Conservation (phyloP, 1,140 invertebrate genomes). For the Maniola jurtina region DNA sequence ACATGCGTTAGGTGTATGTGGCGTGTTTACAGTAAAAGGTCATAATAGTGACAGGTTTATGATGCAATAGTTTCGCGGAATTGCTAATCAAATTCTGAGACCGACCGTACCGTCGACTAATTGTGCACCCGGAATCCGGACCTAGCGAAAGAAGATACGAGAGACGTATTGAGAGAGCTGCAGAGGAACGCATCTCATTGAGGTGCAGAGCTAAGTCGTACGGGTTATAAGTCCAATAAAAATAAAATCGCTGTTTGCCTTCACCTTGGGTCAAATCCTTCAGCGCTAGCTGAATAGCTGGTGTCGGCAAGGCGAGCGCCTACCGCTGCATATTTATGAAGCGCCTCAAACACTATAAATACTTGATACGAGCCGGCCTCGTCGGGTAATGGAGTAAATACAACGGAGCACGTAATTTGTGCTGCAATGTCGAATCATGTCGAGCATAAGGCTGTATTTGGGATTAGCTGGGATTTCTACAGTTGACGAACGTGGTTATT, state of each 20-base stretch:
- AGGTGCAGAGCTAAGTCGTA: neutral
- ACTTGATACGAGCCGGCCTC: constrained; percentile 73
- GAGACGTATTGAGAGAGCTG: too few relatives aligned
- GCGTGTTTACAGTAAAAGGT: too few relatives aligned
- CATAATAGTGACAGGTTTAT: too few relatives aligned
- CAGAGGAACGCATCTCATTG: too few relatives aligned
- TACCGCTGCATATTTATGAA: constrained; percentile 78
- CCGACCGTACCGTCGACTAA: too few relatives aligned
- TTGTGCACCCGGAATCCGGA: too few relatives aligned
- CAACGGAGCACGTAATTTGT: constrained; percentile 57
- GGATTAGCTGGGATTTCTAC: constrained; percentile 4
- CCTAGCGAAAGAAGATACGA: too few relatives aligned
- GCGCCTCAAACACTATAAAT: constrained; percentile 78
- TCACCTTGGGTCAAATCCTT: constrained; percentile 38
- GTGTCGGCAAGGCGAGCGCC: constrained; percentile 75
- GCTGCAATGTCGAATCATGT: constrained; percentile 45
- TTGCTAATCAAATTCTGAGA: too few relatives aligned
- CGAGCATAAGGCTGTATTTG: constrained; percentile 10
- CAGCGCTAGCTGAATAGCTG: constrained; percentile 67
- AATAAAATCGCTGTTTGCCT: constrained; percentile 36
- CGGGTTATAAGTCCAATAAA: neutral
- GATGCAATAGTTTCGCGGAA: too few relatives aligned
- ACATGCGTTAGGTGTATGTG: too few relatives aligned
- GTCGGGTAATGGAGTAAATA: constrained; percentile 73
- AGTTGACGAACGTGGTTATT: neutral